Evolutionary conservation across 1,140 invertebrate species (phyloP).

Genomic region (Adoxophyes honmai): DNA sequence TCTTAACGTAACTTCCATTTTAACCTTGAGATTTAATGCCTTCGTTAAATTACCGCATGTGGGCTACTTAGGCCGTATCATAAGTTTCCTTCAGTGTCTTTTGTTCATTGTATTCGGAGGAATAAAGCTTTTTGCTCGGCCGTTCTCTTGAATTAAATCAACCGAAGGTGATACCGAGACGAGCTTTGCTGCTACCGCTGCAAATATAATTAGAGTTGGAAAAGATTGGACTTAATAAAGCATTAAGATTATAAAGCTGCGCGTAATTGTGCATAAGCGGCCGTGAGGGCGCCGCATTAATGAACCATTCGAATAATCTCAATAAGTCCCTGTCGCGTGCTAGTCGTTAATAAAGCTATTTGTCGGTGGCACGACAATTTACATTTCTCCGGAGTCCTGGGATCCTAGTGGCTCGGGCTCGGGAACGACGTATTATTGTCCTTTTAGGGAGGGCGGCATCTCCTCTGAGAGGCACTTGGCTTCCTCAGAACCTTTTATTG

Average conservation of each 20-base stretch:
- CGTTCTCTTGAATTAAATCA: slow-evolving; percentile 5
- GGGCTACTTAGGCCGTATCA: slow-evolving; percentile 44
- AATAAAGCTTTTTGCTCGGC: slow-evolving; percentile 7
- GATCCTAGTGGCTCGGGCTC: slow-evolving; percentile 49
- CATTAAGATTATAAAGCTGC: slow-evolving; percentile 32
- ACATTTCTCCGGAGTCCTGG: slow-evolving; percentile 64
- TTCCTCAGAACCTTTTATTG: slow-evolving; percentile 64
- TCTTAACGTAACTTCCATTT: slow-evolving; percentile 51
- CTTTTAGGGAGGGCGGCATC: slow-evolving; percentile 73
- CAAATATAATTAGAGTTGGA: neutral
- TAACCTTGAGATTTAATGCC: slow-evolving; percentile 69
- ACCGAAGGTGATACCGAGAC: neutral
- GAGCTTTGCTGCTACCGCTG: neutral
- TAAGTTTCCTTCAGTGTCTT: slow-evolving; percentile 39
- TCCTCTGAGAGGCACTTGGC: slow-evolving; percentile 19
- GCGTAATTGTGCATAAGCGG: slow-evolving; percentile 34
- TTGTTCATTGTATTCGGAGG: slow-evolving; percentile 54
- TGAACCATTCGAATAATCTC: slow-evolving; percentile 60
- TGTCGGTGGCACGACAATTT: slow-evolving; percentile 70
- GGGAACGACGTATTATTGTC: slow-evolving; percentile 74
- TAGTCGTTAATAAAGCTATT: slow-evolving; percentile 76
- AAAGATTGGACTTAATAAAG: neutral
- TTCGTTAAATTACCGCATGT: slow-evolving; percentile 59
- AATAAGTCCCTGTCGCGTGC: slow-evolving; percentile 66
- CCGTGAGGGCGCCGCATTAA: slow-evolving; percentile 27